Conservation (phyloP, 2,888 invertebrate species). For the Scrobipalpa costella region DNA sequence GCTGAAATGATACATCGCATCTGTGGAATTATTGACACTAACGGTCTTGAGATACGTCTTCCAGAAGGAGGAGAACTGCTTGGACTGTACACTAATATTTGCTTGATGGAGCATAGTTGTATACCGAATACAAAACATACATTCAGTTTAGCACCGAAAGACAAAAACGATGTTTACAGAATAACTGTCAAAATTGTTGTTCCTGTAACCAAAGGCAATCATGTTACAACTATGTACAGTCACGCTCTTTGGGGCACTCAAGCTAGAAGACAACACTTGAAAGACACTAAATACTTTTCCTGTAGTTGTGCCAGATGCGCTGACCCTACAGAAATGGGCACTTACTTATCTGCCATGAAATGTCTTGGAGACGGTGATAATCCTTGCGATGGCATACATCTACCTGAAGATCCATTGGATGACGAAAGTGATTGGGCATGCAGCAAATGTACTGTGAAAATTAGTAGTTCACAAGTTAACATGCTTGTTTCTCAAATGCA, state of each 20-base stretch:
- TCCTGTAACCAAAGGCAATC: constrained; percentile 85
- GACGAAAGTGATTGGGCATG: constrained; percentile 89
- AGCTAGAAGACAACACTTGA: constrained; percentile 88
- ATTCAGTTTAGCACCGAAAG: constrained; percentile 79
- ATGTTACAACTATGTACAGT: constrained; percentile 92
- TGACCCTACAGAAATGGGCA: constrained; percentile 91
- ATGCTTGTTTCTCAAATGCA: constrained; percentile 87
- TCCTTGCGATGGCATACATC: constrained; percentile 85
- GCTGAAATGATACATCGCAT: constrained; percentile 84
- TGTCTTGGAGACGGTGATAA: constrained; percentile 82
- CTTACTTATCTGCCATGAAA: constrained; percentile 86
- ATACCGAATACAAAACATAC: constrained; percentile 89
- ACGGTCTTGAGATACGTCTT: constrained; percentile 87
- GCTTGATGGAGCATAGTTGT: constrained; percentile 91
- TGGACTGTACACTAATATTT: constrained; percentile 87
- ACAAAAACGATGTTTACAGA: constrained; percentile 80
- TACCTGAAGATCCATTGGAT: constrained; percentile 86
- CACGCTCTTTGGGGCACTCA: constrained; percentile 94
- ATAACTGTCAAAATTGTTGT: constrained; percentile 86
- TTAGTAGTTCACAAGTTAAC: constrained; percentile 84
- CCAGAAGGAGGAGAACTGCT: constrained; percentile 85
- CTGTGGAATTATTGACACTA: constrained; percentile 92
- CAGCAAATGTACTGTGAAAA: constrained; percentile 83
- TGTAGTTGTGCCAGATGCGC: constrained; percentile 87
- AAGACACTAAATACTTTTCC: constrained; percentile 88